phyloP scores from a whole-genome alignment of 2,113 vertebrate species.

The Tonatia bakeri region DNA sequence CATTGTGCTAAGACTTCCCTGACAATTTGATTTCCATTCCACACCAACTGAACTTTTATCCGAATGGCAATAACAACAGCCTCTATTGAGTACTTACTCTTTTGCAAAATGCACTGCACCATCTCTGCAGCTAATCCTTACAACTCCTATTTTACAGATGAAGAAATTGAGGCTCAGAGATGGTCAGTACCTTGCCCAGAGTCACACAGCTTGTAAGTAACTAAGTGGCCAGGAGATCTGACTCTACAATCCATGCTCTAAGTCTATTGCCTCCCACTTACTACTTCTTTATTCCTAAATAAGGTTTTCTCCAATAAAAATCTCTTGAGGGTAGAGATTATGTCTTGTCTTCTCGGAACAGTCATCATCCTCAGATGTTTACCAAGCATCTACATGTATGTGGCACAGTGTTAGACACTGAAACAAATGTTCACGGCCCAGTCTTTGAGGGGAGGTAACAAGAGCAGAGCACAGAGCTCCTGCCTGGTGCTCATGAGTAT shows the following conservation, averaged over 20 bases:
- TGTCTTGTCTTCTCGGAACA: background rate
- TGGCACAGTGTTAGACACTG: background rate
- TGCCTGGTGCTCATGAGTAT: background rate
- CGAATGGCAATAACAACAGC: background rate
- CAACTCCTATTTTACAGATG: background rate
- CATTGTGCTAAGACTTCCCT: background rate
- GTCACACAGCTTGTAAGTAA: background rate
- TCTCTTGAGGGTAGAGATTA: background rate
- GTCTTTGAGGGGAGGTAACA: background rate
- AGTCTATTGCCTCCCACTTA: background rate
- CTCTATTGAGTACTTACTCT: background rate
- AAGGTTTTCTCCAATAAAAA: background rate
- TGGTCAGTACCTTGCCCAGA: background rate
- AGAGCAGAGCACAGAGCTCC: background rate
- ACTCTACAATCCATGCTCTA: background rate
- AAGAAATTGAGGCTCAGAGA: background rate
- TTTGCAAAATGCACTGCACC: background rate
- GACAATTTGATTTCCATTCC: background rate
- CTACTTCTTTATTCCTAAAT: background rate
- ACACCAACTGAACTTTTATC: background rate
- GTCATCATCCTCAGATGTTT: background rate
- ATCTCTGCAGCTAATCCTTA: background rate
- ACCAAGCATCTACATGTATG: background rate
- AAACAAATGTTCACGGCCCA: background rate
- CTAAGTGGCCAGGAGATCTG: background rate